These are phyloP conservation scores for Leptatherina wallacei DNA, from an alignment of 2,797 vertebrate species.

Conservation along the genomic window DNA sequence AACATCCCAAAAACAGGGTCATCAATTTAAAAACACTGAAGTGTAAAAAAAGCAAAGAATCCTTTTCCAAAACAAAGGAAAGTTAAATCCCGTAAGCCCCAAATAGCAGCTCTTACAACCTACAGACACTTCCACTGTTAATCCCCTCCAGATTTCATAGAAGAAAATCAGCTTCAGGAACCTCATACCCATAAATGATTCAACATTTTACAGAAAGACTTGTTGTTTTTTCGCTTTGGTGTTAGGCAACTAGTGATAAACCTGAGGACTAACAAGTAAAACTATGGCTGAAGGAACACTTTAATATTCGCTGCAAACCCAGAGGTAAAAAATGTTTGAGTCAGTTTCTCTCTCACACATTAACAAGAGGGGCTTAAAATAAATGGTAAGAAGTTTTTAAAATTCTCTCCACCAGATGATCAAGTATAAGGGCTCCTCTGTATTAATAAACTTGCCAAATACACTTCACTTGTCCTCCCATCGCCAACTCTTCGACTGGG, in stretches of 20 bases:
- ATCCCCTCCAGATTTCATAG: slow-evolving; percentile 35
- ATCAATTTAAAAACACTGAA: neutral
- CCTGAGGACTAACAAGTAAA: slow-evolving; percentile 34
- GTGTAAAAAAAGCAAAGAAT: slow-evolving; percentile 5
- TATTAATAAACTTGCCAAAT: slow-evolving; percentile 4
- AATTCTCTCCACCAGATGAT: slow-evolving; percentile 25
- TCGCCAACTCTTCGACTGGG: too few relatives aligned
- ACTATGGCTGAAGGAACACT: slow-evolving; percentile 29
- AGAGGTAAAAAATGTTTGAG: slow-evolving; percentile 29
- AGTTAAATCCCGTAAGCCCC: slow-evolving; percentile 13
- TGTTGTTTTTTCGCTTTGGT: slow-evolving; percentile 34
- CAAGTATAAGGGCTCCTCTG: slow-evolving; percentile 4
- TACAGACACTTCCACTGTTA: slow-evolving; percentile 21
- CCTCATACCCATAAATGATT: slow-evolving; percentile 41
- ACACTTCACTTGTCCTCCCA: neutral
- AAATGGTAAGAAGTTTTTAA: slow-evolving; percentile 11
- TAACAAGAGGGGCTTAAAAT: neutral
- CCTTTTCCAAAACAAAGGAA: slow-evolving; percentile 36
- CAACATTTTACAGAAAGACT: slow-evolving; percentile 33
- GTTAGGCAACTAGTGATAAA: slow-evolving; percentile 17
- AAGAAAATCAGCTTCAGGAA: slow-evolving; percentile 12
- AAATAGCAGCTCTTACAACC: slow-evolving; percentile 23
- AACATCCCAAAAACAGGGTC: slow-evolving; percentile 5
- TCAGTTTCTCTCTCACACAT: slow-evolving; percentile 20
- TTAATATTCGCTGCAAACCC: slow-evolving; percentile 17